phyloP scores from a whole-genome alignment of 2,888 invertebrate species.

The Pteria penguin region DNA sequence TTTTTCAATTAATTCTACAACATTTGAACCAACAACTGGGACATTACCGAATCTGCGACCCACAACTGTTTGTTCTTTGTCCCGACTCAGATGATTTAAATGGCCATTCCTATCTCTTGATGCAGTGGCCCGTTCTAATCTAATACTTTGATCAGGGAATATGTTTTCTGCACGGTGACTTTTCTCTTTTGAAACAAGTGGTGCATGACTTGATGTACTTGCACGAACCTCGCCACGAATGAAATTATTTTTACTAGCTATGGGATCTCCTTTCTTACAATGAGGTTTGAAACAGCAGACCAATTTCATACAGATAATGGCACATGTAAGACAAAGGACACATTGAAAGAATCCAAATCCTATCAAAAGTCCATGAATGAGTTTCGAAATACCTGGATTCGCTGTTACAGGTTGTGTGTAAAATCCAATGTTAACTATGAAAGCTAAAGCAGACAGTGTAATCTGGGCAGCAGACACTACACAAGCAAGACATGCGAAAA shows the following conservation, averaged over 20 bases:
- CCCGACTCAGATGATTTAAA: not conserved
- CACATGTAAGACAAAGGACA: slow-evolving; percentile 58
- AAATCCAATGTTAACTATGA: slow-evolving; percentile 66
- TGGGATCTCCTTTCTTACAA: slow-evolving; percentile 14
- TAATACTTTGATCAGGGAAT: not conserved
- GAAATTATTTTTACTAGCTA: not conserved
- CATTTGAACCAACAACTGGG: slow-evolving; percentile 18
- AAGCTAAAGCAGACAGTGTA: slow-evolving; percentile 68
- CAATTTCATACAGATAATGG: slow-evolving; percentile 65
- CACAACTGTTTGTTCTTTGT: not conserved
- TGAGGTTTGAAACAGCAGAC: slow-evolving; percentile 52
- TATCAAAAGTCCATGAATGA: slow-evolving; percentile 64
- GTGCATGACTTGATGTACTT: slow-evolving; percentile 29
- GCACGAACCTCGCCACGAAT: slow-evolving; percentile 1
- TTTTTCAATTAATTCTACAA: slow-evolving; percentile 4
- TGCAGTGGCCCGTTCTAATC: not conserved
- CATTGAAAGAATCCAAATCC: slow-evolving; percentile 63
- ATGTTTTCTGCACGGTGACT: not conserved
- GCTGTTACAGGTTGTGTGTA: slow-evolving; percentile 45
- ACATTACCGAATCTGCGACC: slow-evolving; percentile 24
- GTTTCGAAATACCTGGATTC: slow-evolving; percentile 52
- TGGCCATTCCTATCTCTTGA: not conserved
- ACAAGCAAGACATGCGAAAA: slow-evolving; percentile 57
- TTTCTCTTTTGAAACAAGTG: slow-evolving; percentile 14
- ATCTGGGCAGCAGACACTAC: slow-evolving; percentile 64